A percentile compares a stretch with the other conserved stretches of the same genome.
Evolutionary conservation across 2,797 vertebrate genomes (phyloP).

Genomic region (Sebastes cheni): DNA sequence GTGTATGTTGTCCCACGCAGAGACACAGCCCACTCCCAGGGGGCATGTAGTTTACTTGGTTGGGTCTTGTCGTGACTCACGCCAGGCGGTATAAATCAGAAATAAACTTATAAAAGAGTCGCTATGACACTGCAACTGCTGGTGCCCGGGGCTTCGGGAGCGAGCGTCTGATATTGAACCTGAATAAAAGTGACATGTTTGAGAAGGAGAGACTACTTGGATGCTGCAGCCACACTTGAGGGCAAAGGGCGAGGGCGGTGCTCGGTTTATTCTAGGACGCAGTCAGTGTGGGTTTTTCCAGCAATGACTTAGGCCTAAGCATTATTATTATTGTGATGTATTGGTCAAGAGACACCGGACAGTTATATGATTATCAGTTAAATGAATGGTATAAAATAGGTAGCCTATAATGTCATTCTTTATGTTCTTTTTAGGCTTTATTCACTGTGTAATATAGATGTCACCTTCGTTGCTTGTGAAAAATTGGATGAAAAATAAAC

Average conservation of each 20-base stretch:
- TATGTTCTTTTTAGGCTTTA: background rate
- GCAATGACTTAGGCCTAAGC: background rate
- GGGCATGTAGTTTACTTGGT: constrained; percentile 9
- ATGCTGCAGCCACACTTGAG: constrained; percentile 40
- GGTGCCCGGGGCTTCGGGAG: constrained; percentile 43
- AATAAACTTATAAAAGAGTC: constrained; percentile 58
- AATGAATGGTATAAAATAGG: background rate
- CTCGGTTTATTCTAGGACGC: constrained; percentile 47
- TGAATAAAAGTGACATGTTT: constrained; percentile 75
- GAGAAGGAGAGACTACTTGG: constrained; percentile 54
- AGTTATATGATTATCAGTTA: background rate
- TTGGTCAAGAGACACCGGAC: background rate
- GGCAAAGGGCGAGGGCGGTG: constrained; percentile 26
- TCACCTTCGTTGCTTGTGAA: background rate
- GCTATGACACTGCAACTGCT: constrained; percentile 40
- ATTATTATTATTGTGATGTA: background rate
- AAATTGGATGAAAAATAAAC: background rate
- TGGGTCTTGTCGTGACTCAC: constrained; percentile 53
- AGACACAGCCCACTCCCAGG: background rate
- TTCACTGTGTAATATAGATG: background rate
- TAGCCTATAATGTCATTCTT: background rate
- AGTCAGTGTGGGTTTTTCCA: constrained; percentile 21
- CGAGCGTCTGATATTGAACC: constrained; percentile 66
- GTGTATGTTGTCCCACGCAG: background rate
- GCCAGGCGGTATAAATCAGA: constrained; percentile 64